Conservation (phyloP, 2,113 vertebrate species). For the Coracopsis vasa region DNA sequence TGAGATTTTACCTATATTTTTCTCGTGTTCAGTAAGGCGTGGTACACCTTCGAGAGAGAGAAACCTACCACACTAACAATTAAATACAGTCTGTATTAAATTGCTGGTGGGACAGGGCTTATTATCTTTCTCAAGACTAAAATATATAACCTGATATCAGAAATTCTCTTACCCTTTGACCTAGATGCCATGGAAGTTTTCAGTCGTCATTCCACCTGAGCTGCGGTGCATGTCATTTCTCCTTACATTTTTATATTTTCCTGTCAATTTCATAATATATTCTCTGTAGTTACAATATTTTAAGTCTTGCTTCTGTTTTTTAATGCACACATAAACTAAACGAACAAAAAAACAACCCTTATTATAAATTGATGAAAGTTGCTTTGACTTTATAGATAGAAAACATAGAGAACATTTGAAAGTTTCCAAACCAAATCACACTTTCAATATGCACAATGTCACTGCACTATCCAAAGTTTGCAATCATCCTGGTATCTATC, state of each 20-base stretch:
- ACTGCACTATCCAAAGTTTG: neutral
- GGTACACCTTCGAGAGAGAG: neutral
- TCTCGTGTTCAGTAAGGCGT: neutral
- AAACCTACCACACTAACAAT: neutral
- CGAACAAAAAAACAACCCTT: neutral
- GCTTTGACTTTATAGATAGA: neutral
- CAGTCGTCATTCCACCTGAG: neutral
- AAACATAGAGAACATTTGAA: neutral
- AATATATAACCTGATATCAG: neutral
- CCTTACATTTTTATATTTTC: neutral
- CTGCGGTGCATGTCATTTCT: neutral
- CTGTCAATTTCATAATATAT: neutral
- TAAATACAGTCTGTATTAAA: neutral
- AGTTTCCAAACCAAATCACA: neutral
- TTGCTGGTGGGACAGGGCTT: neutral
- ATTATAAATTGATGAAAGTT: neutral
- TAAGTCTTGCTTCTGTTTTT: neutral
- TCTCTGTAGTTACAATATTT: neutral
- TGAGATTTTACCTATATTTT: neutral
- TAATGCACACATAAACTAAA: neutral
- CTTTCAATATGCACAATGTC: neutral
- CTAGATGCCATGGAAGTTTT: neutral
- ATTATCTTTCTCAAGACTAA: neutral
- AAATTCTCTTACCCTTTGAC: neutral
- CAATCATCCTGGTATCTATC: neutral